Conservation (phyloP, 2,797 vertebrate genomes). For the Pseudomugil tenellus region DNA sequence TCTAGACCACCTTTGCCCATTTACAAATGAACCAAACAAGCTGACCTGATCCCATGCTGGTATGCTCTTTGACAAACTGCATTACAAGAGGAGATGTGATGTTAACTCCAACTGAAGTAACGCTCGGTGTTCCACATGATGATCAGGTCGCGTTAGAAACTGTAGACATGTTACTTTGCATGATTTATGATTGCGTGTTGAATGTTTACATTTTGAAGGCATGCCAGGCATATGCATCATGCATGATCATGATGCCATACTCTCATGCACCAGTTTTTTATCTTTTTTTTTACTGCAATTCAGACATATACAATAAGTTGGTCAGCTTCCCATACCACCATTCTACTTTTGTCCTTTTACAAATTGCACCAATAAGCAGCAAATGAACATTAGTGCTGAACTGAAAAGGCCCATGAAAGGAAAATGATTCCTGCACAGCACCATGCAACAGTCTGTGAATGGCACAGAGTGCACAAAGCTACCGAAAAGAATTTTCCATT, state of each 20-base stretch:
- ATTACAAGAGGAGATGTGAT: too few species aligned
- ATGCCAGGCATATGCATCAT: background rate
- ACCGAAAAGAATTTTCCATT: too few species aligned
- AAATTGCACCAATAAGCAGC: background rate
- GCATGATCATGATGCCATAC: background rate
- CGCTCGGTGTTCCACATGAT: background rate
- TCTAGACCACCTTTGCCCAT: background rate
- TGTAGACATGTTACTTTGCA: too few species aligned
- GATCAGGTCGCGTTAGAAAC: background rate
- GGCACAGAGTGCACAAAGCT: too few species aligned
- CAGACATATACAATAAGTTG: background rate
- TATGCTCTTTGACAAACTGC: background rate
- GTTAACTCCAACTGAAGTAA: too few species aligned
- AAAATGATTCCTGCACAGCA: too few species aligned
- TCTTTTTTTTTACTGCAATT: background rate
- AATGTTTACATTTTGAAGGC: background rate
- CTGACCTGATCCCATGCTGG: background rate
- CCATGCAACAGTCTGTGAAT: too few species aligned
- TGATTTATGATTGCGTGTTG: background rate
- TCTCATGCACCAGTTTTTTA: background rate
- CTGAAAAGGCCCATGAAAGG: too few species aligned
- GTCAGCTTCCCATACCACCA: background rate
- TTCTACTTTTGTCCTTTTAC: background rate
- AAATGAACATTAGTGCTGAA: too few species aligned
- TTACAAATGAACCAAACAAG: background rate